phyloP scores from a whole-genome alignment of 2,797 vertebrate species.

The Coccyzus lansbergi region DNA sequence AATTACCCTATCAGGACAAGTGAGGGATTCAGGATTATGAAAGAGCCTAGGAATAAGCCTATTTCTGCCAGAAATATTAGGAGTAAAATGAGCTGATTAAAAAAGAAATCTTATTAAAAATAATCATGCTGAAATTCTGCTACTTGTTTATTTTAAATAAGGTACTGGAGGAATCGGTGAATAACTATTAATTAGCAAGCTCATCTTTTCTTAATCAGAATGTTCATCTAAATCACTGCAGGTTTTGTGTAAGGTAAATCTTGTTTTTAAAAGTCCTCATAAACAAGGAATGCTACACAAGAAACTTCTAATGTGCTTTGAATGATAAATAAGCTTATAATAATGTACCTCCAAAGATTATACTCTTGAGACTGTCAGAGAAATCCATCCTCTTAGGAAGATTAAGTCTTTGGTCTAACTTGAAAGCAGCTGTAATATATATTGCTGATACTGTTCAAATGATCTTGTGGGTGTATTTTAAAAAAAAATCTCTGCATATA shows the following conservation, averaged over 20 bases:
- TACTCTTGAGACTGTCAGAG: neutral
- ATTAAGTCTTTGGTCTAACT: constrained; percentile 16
- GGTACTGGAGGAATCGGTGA: neutral
- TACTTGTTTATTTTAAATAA: constrained; percentile 51
- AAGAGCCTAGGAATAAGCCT: constrained; percentile 5
- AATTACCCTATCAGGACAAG: constrained; percentile 27
- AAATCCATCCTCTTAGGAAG: neutral
- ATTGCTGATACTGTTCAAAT: neutral
- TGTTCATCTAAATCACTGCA: constrained; percentile 9
- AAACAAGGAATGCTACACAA: neutral
- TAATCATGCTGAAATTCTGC: constrained; percentile 26
- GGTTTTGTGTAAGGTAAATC: neutral
- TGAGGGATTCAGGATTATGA: neutral
- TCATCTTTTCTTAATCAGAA: neutral
- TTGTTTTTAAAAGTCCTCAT: constrained; percentile 2
- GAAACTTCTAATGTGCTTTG: constrained; percentile 18
- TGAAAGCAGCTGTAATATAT: neutral
- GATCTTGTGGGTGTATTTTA: neutral
- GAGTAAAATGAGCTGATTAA: constrained; percentile 25
- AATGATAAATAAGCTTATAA: constrained; percentile 38
- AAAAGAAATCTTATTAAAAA: constrained; percentile 16
- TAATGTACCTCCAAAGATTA: neutral
- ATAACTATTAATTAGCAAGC: constrained; percentile 31
- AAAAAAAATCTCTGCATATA: neutral
- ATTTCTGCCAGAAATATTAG: constrained; percentile 21